phyloP scores from a whole-genome alignment of 2,888 invertebrate species.

The Imbricaverruca yamaguchii region DNA sequence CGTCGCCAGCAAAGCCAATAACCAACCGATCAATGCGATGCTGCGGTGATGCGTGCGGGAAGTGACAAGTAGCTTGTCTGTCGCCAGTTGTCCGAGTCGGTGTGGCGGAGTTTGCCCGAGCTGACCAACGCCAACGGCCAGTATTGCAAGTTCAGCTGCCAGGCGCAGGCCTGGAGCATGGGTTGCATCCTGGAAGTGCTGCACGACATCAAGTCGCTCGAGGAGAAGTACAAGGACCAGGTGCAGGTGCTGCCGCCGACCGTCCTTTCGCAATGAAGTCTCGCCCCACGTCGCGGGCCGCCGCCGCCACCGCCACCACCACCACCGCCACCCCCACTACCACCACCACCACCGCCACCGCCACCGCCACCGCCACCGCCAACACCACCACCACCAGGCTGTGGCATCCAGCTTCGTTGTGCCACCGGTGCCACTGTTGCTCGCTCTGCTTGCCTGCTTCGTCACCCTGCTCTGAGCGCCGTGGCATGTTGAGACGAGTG shows the following conservation, averaged over 20 bases:
- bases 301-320: not conserved
- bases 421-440: not conserved
- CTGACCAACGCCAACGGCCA: slow-evolving; percentile 81
- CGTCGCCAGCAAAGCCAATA: too few species aligned
- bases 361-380: not conserved
- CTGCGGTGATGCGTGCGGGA: too few species aligned
- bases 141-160: slow-evolving; percentile 76
- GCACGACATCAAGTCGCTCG: slow-evolving; percentile 12
- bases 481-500: too few species aligned
- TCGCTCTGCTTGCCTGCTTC: not conserved
- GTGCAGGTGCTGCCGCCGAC: slow-evolving; percentile 24
- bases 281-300: slow-evolving; percentile 22
- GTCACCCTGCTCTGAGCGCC: not conserved
- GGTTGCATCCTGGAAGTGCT: slow-evolving; percentile 74
- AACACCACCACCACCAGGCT: too few species aligned
- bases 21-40: too few species aligned
- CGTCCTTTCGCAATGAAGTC: slow-evolving; percentile 23
- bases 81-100: slow-evolving; percentile 24
- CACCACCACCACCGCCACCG: not conserved
- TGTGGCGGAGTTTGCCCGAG: slow-evolving; percentile 92
- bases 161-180: slow-evolving; percentile 96
- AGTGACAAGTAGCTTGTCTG: too few species aligned
- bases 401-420: too few species aligned
- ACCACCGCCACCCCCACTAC: not conserved
- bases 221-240: slow-evolving; percentile 26